phyloP scores from a whole-genome alignment of 2,888 invertebrate genomes.

The Artemia sinica region DNA sequence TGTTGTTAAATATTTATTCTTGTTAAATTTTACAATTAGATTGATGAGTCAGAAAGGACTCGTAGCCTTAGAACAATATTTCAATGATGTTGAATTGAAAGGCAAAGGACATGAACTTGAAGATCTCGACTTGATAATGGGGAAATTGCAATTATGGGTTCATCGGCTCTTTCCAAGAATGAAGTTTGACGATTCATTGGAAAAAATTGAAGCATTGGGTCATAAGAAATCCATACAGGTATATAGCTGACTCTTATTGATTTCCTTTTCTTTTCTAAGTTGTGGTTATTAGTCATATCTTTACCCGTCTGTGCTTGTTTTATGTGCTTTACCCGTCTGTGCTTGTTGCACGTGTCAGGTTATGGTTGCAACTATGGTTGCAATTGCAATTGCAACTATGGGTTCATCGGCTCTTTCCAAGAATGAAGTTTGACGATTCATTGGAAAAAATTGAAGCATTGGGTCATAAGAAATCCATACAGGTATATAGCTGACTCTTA shows the following conservation, averaged over 20 bases:
- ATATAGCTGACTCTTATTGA: slow-evolving; percentile 26
- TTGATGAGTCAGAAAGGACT: slow-evolving; percentile 63
- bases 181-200: slow-evolving; percentile 66
- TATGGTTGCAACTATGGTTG: too few relatives aligned
- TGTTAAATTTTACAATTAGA: slow-evolving; percentile 28
- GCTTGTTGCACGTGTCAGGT: too few relatives aligned
- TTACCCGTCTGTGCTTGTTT: too few relatives aligned
- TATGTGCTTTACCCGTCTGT: too few relatives aligned
- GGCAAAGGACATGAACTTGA: slow-evolving; percentile 65
- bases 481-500: slow-evolving; percentile 37
- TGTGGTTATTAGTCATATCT: too few relatives aligned
- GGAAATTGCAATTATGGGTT: slow-evolving; percentile 77
- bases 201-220: slow-evolving; percentile 61
- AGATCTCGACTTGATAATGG: slow-evolving; percentile 61
- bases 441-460: slow-evolving; percentile 58
- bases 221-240: slow-evolving; percentile 60
- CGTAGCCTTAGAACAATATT: slow-evolving; percentile 55
- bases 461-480: slow-evolving; percentile 59
- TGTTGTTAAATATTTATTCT: too few relatives aligned
- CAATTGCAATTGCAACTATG: slow-evolving; percentile 81
- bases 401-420: slow-evolving; percentile 80
- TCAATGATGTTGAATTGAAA: slow-evolving; percentile 59
- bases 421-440: slow-evolving; percentile 69
- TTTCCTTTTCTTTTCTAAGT: neutral
- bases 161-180: slow-evolving; percentile 77